Evolutionary conservation across 2,113 vertebrate species (phyloP).

Genomic region (Saccopteryx leptura): DNA sequence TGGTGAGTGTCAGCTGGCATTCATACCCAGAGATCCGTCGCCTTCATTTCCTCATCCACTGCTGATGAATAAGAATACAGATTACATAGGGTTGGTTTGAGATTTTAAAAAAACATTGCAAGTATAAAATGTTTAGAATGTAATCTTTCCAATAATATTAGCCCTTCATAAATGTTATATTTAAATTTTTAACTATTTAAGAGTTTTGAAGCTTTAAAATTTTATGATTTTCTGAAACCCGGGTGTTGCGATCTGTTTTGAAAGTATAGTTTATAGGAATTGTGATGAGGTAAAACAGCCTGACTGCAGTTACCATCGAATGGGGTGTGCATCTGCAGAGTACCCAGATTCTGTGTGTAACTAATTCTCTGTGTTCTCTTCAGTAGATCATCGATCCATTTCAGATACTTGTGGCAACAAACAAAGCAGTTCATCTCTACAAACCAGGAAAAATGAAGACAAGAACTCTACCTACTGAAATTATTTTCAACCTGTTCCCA

Average conservation of each 20-base stretch:
- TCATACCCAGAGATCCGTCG: neutral
- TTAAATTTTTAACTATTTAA: neutral
- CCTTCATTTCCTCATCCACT: neutral
- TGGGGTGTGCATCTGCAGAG: neutral
- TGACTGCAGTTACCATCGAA: neutral
- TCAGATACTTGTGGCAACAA: constrained; percentile 94
- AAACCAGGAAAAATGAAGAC: constrained; percentile 96
- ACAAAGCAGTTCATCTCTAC: constrained; percentile 96
- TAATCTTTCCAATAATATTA: neutral
- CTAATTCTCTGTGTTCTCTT: constrained; percentile 67
- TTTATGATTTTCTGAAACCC: neutral
- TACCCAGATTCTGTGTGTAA: neutral
- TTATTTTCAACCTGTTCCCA: constrained; percentile 98
- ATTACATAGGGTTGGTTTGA: neutral
- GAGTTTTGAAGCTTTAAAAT: constrained; percentile 47
- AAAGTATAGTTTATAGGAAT: neutral
- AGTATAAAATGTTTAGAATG: constrained; percentile 44
- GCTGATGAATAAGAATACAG: neutral
- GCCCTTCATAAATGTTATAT: neutral
- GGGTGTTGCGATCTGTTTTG: constrained; percentile 18
- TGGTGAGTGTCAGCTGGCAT: neutral
- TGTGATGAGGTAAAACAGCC: neutral
- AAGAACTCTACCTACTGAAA: constrained; percentile 94
- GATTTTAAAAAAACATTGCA: constrained; percentile 2
- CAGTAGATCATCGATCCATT: constrained; percentile 94